Evolutionary conservation across 2,113 vertebrate genomes (phyloP).

Genomic region (Dasypus novemcinctus): DNA sequence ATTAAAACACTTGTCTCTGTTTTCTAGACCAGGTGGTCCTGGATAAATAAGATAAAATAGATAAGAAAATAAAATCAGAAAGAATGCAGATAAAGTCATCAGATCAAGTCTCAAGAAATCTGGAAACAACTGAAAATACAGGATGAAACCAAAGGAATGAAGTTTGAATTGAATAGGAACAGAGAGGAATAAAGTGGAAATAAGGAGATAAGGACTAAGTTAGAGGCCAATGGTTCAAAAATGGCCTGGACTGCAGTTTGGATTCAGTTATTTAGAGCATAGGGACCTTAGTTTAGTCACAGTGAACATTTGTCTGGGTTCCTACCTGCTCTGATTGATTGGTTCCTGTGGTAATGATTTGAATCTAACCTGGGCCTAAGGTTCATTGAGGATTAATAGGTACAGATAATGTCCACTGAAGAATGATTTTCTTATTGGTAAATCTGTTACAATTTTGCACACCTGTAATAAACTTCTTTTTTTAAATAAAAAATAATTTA

Average conservation of each 20-base stretch:
- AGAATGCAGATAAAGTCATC: neutral
- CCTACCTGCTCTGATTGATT: neutral
- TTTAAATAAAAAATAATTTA: neutral
- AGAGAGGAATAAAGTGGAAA: neutral
- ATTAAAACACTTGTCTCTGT: neutral
- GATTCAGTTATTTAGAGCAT: neutral
- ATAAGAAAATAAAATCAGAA: neutral
- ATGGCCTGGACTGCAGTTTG: neutral
- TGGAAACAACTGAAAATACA: neutral
- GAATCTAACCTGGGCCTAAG: neutral
- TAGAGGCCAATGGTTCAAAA: neutral
- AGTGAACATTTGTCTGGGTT: neutral
- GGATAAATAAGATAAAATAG: neutral
- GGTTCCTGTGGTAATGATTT: neutral
- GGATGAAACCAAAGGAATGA: neutral
- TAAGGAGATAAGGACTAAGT: neutral
- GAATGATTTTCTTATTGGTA: neutral
- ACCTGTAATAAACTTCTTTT: neutral
- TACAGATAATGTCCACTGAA: neutral
- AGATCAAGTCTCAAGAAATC: too few species aligned
- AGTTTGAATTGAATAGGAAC: neutral
- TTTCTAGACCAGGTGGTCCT: neutral
- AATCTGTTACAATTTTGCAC: neutral
- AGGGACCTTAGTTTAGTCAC: neutral
- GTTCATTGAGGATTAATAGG: neutral